Evolutionary conservation across 2,888 invertebrate genomes (phyloP), one percentile per base, ranked within the genome.

Genomic region (Abrostola tripartita): DNA sequence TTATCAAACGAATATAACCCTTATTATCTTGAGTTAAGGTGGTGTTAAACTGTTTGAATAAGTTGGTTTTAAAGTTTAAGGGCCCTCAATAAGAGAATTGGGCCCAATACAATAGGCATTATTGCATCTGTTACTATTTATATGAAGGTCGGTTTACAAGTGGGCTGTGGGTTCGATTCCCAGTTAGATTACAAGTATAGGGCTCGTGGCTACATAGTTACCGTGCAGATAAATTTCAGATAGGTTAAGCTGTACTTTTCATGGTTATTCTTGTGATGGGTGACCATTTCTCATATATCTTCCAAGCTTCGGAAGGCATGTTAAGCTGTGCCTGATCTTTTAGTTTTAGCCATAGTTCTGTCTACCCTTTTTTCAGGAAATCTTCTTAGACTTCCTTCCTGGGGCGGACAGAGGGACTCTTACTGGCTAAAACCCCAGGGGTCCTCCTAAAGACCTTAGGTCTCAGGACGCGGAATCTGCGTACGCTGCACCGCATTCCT

Each of bases 111-210:
- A 73, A 72, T 73, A 53, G 67, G 59, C 57, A 67, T 75, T 78
- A 75, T 58, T 70, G 54, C 80, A 80, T 80, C 80, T 80, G 76
- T 76, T 78, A 60, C 71, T 49, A 64, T 71, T 61, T 12, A 52
- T 47, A 51, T 24, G 4, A 40, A 14, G 51, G 47, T 60, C 51
- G 11, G 8, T 61, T 51, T 24, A 37, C 37, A 52, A 67, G 73
- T 59, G 70, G 53, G 53, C 14, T 7, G 41, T 50, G 36, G 40
- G 61, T 70, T 68, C 5, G 62, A 37, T 61, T 61, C 69, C 37
- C 6, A 50, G 37, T 68, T 61, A 7, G 24, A 49, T 5, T 5
- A 35, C 11, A 24, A n/a, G 5, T 11, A 50, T 11, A 36, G 36
- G 36, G 50, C 24, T 36, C 24, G 5, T 36, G 6, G 5, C 6